These are phyloP conservation scores for Rhopalosiphum maidis DNA, from an alignment of 1,140 invertebrate species.

Conservation along the genomic window DNA sequence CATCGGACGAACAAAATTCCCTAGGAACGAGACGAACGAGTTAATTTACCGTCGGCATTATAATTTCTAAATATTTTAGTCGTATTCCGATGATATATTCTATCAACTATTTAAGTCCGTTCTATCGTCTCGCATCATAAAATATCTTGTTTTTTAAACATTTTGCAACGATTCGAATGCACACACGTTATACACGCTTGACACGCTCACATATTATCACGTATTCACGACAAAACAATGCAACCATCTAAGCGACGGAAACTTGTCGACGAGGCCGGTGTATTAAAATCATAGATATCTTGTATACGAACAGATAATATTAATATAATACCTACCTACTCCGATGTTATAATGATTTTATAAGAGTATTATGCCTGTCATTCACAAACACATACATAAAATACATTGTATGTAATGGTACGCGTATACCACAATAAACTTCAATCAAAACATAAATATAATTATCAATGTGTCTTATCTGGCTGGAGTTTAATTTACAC, in stretches of 20 bases:
- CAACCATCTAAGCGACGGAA: background rate
- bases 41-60: background rate
- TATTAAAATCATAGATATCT: background rate
- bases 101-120: background rate
- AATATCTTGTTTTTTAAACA: background rate
- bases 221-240: background rate
- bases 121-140: background rate
- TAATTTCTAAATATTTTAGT: background rate
- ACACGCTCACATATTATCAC: background rate
- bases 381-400: background rate
- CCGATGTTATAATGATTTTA: background rate
- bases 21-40: background rate
- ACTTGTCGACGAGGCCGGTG: background rate
- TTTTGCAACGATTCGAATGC: background rate
- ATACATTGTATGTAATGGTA: background rate
- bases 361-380: background rate
- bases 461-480: background rate
- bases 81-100: background rate
- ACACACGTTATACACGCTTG: background rate
- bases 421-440: background rate
- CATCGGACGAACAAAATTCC: background rate
- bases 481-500: conserved; percentile 10
- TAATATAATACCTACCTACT: background rate
- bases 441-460: conserved; percentile 18
- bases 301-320: background rate